These are phyloP conservation scores for Drosophila nr. perissopoda DNA, from an alignment of 2,888 invertebrate species.

Conservation along the genomic window DNA sequence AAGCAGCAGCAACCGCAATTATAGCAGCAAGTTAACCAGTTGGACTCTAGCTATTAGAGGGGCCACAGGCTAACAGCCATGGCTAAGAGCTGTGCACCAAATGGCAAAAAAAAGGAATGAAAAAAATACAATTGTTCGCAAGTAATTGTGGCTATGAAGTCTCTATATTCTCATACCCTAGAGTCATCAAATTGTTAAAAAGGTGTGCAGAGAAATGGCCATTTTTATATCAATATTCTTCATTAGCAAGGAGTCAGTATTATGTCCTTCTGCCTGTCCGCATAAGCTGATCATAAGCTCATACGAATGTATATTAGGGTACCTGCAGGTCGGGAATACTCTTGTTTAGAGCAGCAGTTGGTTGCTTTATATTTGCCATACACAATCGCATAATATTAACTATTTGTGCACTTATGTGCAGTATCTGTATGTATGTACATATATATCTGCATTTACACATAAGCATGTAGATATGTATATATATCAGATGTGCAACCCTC, in stretches of 20 bases:
- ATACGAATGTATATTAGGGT: neutral
- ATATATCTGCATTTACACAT: neutral
- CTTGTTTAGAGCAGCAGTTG: neutral
- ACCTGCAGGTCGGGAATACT: neutral
- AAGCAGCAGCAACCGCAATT: neutral
- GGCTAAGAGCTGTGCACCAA: constrained; percentile 15
- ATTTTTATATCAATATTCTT: neutral
- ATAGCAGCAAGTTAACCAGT: constrained; percentile 32
- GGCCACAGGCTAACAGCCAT: constrained; percentile 25
- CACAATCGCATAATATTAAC: neutral
- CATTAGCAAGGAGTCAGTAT: neutral
- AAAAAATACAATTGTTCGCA: neutral
- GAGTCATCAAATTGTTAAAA: neutral
- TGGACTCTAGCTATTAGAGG: constrained; percentile 42
- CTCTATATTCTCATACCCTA: neutral
- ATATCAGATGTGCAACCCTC: neutral
- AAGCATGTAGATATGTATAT: neutral
- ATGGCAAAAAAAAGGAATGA: constrained; percentile 19
- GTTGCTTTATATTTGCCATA: neutral
- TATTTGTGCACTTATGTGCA: neutral
- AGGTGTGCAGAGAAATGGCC: neutral
- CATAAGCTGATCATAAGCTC: neutral
- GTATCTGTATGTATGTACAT: neutral
- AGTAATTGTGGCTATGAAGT: constrained; percentile 1
- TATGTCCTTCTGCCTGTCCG: neutral